Evolutionary conservation across 1,140 invertebrate genomes (phyloP).

Genomic region (Neodiprion fabricii): DNA sequence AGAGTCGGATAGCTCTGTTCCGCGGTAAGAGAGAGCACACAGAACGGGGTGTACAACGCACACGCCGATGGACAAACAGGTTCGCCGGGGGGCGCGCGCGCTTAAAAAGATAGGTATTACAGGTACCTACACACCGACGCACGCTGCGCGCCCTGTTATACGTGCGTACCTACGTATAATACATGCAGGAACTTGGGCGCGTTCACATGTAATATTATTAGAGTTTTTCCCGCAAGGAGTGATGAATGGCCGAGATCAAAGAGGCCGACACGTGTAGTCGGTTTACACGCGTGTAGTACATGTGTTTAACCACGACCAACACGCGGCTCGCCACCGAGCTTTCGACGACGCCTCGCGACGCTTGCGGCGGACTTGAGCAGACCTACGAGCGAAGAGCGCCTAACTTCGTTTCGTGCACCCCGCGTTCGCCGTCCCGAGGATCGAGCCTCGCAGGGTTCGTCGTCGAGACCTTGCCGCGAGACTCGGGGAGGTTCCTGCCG

Average conservation of each 20-base stretch:
- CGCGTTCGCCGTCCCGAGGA: background rate
- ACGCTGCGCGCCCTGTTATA: no score
- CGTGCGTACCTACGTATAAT: background rate
- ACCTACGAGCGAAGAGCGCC: no score
- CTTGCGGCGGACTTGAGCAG: no score
- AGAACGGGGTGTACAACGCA: background rate
- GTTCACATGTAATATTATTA: slow-evolving; percentile 55
- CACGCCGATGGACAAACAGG: background rate
- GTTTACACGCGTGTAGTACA: slow-evolving; percentile 63
- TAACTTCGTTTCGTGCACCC: background rate
- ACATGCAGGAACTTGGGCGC: slow-evolving; percentile 1
- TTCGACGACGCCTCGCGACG: background rate
- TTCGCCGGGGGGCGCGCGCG: background rate
- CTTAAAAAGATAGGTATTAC: background rate
- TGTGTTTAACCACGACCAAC: slow-evolving; percentile 45
- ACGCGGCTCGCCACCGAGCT: background rate
- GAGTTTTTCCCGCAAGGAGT: slow-evolving; percentile 56
- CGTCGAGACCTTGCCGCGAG: background rate
- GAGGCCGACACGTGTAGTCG: slow-evolving; percentile 50
- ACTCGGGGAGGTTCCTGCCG: background rate
- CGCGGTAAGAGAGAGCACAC: background rate
- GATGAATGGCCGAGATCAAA: slow-evolving; percentile 61
- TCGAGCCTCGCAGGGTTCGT: slow-evolving; percentile 1
- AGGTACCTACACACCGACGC: no score
- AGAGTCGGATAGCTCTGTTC: background rate